Evolutionary conservation across 2,113 vertebrate species (phyloP).

Genomic region (Oryzias javanicus): DNA sequence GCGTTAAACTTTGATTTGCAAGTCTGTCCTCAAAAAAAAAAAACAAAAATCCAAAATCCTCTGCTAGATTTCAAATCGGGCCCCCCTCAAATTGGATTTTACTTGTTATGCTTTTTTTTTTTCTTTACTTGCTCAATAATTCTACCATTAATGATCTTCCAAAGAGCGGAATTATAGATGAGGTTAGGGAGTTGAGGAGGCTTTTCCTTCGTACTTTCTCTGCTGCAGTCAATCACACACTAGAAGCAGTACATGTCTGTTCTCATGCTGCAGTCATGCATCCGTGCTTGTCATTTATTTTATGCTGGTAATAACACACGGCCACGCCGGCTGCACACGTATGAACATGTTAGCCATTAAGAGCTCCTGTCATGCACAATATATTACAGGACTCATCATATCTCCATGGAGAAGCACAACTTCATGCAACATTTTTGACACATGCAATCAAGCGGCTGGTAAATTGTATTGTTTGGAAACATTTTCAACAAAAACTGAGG

Average conservation of each 20-base stretch:
- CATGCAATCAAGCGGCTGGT: background rate
- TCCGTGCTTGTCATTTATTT: slow-evolving; percentile 34
- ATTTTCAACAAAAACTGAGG: background rate
- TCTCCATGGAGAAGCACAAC: slow-evolving; percentile 4
- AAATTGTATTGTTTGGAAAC: slow-evolving; percentile 1
- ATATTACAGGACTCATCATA: slow-evolving; percentile 5
- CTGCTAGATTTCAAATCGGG: slow-evolving; percentile 14
- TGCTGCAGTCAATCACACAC: slow-evolving; percentile 39
- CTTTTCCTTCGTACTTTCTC: slow-evolving; percentile 15
- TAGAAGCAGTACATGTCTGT: slow-evolving; percentile 2
- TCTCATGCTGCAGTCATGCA: slow-evolving; percentile 27
- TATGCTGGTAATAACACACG: slow-evolving; percentile 13
- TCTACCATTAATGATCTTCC: slow-evolving; percentile 51
- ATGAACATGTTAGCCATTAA: slow-evolving; percentile 8
- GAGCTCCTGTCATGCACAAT: background rate
- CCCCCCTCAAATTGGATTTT: slow-evolving; percentile 8
- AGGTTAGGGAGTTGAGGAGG: slow-evolving; percentile 39
- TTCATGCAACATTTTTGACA: slow-evolving; percentile 9
- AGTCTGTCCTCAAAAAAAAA: slow-evolving; percentile 1
- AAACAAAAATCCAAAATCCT: background rate
- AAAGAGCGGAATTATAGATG: slow-evolving; percentile 46
- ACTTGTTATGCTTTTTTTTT: slow-evolving; percentile 20
- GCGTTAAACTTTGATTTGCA: slow-evolving; percentile 19
- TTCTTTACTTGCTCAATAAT: slow-evolving; percentile 26
- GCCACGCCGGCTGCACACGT: slow-evolving; percentile 14